Percentiles rank a stretch among this genome's conserved stretches.
These are phyloP conservation scores for Xenopus borealis DNA, from an alignment of 2,113 vertebrate genomes.

Conservation along the genomic window DNA sequence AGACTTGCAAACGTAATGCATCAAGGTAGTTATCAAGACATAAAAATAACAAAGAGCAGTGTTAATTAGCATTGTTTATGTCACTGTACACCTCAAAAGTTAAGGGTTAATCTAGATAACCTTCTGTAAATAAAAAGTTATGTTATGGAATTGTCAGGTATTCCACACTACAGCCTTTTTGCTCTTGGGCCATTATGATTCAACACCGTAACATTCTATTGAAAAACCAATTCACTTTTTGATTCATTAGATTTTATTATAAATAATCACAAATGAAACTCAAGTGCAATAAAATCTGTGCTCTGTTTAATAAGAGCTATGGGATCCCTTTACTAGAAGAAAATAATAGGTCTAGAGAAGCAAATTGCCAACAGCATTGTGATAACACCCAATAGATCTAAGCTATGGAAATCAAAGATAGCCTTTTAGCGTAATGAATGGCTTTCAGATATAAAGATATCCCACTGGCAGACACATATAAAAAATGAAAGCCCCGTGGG, in stretches of 20 bases:
- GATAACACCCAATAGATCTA: constrained; percentile 36
- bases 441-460: constrained; percentile 28
- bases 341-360: constrained; percentile 27
- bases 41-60: too few species aligned
- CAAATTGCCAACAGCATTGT: constrained; percentile 38
- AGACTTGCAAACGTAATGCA: too few species aligned
- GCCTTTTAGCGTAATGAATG: constrained; percentile 39
- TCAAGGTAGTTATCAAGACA: too few species aligned
- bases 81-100: too few species aligned
- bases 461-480: constrained; percentile 26
- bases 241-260: background rate
- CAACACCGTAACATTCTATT: too few species aligned
- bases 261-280: background rate
- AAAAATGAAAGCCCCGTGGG: constrained; percentile 28
- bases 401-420: constrained; percentile 43
- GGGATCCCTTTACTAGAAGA: constrained; percentile 17
- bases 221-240: background rate
- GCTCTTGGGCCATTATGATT: too few species aligned
- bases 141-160: too few species aligned
- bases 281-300: background rate
- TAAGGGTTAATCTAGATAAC: too few species aligned
- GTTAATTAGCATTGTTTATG: too few species aligned
- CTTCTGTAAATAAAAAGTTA: too few species aligned
- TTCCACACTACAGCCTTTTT: too few species aligned
- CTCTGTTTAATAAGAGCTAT: constrained; percentile 13